phyloP scores from a whole-genome alignment of 2,888 invertebrate species.

The Eupithecia inturbata region DNA sequence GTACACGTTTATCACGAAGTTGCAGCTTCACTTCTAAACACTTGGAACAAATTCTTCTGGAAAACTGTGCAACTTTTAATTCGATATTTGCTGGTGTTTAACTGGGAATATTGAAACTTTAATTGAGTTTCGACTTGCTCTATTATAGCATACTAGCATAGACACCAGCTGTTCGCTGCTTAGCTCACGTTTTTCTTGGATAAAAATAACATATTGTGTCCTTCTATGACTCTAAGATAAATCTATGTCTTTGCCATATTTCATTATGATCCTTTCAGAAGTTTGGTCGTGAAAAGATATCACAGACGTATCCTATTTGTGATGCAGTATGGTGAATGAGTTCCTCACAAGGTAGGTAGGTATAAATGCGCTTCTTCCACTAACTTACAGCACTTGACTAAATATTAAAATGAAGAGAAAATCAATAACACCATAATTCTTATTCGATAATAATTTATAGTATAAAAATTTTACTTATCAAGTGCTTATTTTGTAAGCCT shows the following conservation, averaged over 20 bases:
- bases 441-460: too few species aligned
- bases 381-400: too few species aligned
- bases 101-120: constrained; percentile 6
- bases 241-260: not conserved
- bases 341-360: too few species aligned
- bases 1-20: constrained; percentile 12
- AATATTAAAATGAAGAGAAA: too few species aligned
- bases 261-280: not conserved
- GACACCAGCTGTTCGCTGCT: not conserved
- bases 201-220: not conserved
- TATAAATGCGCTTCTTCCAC: too few species aligned
- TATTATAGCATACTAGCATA: not conserved
- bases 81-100: constrained; percentile 7
- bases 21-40: constrained; percentile 3
- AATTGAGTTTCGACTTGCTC: not conserved
- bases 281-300: not conserved
- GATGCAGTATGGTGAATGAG: not conserved
- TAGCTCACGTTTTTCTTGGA: not conserved
- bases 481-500: too few species aligned
- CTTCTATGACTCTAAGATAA: not conserved
- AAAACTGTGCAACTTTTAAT: constrained; percentile 11
- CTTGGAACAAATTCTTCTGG: not conserved
- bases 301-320: not conserved
- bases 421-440: too few species aligned
- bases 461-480: too few species aligned